These are phyloP conservation scores for Tor tambroides DNA, from an alignment of 2,113 vertebrate genomes.

Conservation along the genomic window DNA sequence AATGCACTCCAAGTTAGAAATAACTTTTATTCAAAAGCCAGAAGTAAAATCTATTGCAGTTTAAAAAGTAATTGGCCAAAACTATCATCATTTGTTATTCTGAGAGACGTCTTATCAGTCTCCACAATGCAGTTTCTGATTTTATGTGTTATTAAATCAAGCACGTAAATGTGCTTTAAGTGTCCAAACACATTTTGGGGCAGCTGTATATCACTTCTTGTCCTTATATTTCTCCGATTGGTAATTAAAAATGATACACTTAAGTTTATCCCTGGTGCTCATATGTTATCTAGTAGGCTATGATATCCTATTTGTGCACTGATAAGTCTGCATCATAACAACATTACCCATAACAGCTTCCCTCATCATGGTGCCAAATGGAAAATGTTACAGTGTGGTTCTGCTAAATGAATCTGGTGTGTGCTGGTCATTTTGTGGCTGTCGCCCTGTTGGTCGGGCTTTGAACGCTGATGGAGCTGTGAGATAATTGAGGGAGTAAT, in stretches of 20 bases:
- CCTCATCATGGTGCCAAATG: background rate
- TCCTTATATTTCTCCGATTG: background rate
- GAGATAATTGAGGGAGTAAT: slow-evolving; percentile 56
- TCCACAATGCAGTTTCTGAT: background rate
- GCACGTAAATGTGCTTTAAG: background rate
- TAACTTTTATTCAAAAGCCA: background rate
- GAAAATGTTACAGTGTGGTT: slow-evolving; percentile 2
- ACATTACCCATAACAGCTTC: background rate
- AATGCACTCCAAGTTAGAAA: background rate
- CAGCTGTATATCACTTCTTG: background rate
- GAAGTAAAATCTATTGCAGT: background rate
- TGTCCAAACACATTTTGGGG: background rate
- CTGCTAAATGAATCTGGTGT: background rate
- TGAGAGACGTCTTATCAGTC: background rate
- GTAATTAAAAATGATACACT: background rate
- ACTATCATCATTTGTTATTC: background rate
- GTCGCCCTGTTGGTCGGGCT: slow-evolving; percentile 38
- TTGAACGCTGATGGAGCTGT: slow-evolving; percentile 52
- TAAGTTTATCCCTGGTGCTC: background rate
- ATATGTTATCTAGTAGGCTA: background rate
- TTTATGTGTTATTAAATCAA: background rate
- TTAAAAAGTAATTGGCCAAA: background rate
- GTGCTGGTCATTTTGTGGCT: slow-evolving; percentile 51
- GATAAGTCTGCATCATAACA: slow-evolving; percentile 17
- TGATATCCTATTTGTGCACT: background rate